A percentile compares a stretch with the other conserved stretches of the same genome.
These are phyloP conservation scores for Cryptops parisi DNA, from an alignment of 2,888 invertebrate genomes.

Conservation along the genomic window DNA sequence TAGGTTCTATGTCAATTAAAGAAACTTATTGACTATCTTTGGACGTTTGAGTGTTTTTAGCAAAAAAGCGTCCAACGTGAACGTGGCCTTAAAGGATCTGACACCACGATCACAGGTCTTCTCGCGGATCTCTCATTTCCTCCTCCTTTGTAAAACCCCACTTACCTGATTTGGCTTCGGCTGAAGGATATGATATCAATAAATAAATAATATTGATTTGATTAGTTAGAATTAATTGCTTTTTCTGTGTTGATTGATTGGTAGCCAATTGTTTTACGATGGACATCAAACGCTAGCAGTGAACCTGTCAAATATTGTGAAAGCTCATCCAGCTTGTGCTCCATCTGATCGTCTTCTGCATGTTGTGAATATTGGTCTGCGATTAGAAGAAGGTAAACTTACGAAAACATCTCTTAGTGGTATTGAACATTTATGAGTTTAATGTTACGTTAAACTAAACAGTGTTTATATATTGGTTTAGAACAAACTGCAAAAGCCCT, in stretches of 20 bases:
- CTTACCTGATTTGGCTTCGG: too few relatives aligned
- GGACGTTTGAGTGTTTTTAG: too few relatives aligned
- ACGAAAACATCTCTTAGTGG: neutral
- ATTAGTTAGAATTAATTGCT: conserved; percentile 2
- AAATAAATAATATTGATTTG: too few relatives aligned
- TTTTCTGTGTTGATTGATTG: conserved; percentile 24
- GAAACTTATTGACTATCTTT: too few relatives aligned
- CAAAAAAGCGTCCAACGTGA: too few relatives aligned
- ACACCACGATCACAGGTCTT: too few relatives aligned
- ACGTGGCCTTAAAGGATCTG: too few relatives aligned
- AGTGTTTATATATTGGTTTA: neutral
- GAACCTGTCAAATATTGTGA: conserved; percentile 62
- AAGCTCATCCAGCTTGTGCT: conserved; percentile 86
- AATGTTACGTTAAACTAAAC: neutral
- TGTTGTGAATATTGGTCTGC: conserved; percentile 67
- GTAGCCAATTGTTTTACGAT: conserved; percentile 93
- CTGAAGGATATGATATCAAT: too few relatives aligned
- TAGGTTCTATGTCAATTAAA: too few relatives aligned
- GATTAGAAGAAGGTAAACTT: conserved; percentile 54
- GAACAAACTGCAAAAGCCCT: conserved; percentile 9
- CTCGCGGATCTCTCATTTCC: too few relatives aligned
- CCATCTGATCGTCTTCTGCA: conserved; percentile 87
- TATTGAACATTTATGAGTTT: neutral
- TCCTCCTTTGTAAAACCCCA: too few relatives aligned
- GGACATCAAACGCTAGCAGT: conserved; percentile 88